Conservation (phyloP, 2,113 vertebrate genomes). For the Nothoprocta pentlandii region DNA sequence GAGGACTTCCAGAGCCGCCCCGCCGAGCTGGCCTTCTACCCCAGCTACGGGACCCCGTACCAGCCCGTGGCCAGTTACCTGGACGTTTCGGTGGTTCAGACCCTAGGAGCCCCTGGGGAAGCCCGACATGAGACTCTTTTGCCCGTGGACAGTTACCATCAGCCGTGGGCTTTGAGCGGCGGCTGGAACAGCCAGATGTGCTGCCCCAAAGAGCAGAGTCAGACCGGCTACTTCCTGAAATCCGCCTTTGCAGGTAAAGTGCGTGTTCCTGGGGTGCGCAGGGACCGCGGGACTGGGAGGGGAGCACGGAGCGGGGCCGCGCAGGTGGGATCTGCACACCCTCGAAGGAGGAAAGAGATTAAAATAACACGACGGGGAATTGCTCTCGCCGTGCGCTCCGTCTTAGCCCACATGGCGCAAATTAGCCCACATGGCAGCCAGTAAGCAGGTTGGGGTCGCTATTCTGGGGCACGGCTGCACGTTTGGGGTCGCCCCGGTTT, state of each 20-base stretch:
- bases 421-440: accelerated
- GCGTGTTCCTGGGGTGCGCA: neutral
- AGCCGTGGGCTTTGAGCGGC: slow-evolving; percentile 90
- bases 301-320: too few species aligned
- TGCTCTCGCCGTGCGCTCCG: accelerated
- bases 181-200: slow-evolving; percentile 93
- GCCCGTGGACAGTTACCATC: slow-evolving; percentile 91
- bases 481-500: neutral
- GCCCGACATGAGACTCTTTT: slow-evolving; percentile 88
- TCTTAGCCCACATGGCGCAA: accelerated
- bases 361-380: neutral
- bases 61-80: slow-evolving; percentile 93
- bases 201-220: slow-evolving; percentile 91
- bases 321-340: accelerated
- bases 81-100: slow-evolving; percentile 93
- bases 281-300: neutral
- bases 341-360: too few species aligned
- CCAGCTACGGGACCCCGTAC: slow-evolving; percentile 89
- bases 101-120: slow-evolving; percentile 82
- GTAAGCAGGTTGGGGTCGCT: neutral
- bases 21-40: slow-evolving; percentile 93
- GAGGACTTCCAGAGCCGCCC: slow-evolving; percentile 90
- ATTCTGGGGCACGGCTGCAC: too few species aligned
- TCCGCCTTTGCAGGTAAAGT: slow-evolving; percentile 89
- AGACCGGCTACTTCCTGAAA: slow-evolving; percentile 90